phyloP scores from a whole-genome alignment of 2,113 vertebrate genomes.

The Rhipidura dahli region DNA sequence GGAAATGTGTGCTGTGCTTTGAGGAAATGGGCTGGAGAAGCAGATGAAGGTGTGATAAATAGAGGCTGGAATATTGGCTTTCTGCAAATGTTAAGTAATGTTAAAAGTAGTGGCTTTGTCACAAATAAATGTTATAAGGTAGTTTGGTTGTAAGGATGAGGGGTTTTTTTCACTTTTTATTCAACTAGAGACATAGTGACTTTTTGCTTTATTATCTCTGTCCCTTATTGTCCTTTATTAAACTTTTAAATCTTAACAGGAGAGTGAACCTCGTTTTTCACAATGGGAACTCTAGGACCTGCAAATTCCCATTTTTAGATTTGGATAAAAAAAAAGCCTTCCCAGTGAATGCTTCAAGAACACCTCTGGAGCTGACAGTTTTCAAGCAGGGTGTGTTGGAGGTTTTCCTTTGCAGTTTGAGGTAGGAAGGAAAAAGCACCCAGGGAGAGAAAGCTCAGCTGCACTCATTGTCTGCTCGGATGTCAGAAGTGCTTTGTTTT shows the following conservation, averaged over 20 bases:
- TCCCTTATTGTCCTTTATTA: too few species aligned
- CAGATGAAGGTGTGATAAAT: too few species aligned
- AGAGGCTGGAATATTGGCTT: too few species aligned
- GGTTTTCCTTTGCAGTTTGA: not conserved
- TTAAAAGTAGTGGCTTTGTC: too few species aligned
- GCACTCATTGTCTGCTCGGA: not conserved
- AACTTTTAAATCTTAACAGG: too few species aligned
- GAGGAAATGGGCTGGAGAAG: not conserved
- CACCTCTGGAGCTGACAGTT: not conserved
- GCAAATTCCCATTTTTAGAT: not conserved
- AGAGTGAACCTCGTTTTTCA: too few species aligned
- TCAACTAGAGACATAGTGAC: too few species aligned
- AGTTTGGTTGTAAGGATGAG: too few species aligned
- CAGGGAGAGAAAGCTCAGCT: not conserved
- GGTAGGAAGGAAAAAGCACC: not conserved
- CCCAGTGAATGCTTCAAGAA: not conserved
- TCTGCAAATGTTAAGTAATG: too few species aligned
- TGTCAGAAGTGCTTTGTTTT: slow-evolving; percentile 31
- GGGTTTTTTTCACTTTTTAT: too few species aligned
- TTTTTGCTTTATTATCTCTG: too few species aligned
- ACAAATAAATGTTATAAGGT: too few species aligned
- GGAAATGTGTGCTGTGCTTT: not conserved
- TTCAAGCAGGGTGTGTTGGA: not conserved
- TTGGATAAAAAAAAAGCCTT: not conserved
- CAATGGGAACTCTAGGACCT: not conserved